Conservation (phyloP, 2,888 invertebrate species). For the Agriopis aurantiaria region DNA sequence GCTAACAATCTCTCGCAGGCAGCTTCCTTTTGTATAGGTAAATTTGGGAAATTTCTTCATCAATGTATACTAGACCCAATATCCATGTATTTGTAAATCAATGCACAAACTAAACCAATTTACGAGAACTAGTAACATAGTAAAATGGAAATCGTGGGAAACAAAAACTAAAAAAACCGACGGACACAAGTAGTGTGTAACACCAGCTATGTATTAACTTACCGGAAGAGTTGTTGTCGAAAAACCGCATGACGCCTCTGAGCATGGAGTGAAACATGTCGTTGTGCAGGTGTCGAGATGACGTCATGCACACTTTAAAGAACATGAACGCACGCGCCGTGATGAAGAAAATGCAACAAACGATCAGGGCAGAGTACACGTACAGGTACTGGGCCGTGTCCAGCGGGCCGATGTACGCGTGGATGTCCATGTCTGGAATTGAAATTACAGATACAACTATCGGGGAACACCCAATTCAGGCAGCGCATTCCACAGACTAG, state of each 20-base stretch:
- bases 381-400: slow-evolving; percentile 79
- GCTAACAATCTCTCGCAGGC: no score
- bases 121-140: no score
- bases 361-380: slow-evolving; percentile 75
- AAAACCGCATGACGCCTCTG: slow-evolving; percentile 93
- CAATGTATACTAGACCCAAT: no score
- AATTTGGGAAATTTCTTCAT: no score
- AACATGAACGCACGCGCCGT: slow-evolving; percentile 88
- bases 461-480: no score
- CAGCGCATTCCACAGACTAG: no score
- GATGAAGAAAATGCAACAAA: slow-evolving; percentile 85
- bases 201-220: slow-evolving; percentile 42
- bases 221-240: slow-evolving; percentile 94
- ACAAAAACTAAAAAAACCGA: no score
- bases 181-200: no score
- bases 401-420: slow-evolving; percentile 77
- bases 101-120: no score
- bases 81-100: no score
- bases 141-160: no score
- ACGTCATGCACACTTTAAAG: slow-evolving; percentile 91
- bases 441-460: background rate
- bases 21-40: no score
- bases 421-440: slow-evolving; percentile 72
- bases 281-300: slow-evolving; percentile 92
- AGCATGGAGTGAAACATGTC: slow-evolving; percentile 94